phyloP scores from a whole-genome alignment of 2,888 invertebrate genomes.

The Trissolcus brochymenae region DNA sequence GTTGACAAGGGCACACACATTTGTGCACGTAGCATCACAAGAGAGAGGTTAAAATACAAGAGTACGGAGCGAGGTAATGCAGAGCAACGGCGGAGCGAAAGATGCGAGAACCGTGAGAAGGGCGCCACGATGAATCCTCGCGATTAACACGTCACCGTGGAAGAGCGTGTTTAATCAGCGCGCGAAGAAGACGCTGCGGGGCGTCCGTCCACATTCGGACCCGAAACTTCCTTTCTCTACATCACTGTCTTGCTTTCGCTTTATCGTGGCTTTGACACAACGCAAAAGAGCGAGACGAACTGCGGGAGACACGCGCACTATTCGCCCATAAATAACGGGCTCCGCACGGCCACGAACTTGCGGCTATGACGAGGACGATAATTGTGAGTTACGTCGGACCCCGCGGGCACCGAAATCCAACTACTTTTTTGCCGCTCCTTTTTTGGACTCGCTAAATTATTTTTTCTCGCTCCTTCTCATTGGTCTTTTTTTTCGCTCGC shows the following conservation, averaged over 20 bases:
- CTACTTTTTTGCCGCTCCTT: constrained; percentile 31
- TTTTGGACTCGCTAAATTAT: constrained; percentile 26
- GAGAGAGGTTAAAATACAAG: constrained; percentile 49
- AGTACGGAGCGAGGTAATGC: constrained; percentile 33
- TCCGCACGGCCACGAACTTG: constrained; percentile 60
- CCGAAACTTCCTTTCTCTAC: constrained; percentile 53
- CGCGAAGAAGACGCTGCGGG: constrained; percentile 70
- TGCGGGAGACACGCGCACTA: constrained; percentile 48
- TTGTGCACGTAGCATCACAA: constrained; percentile 27
- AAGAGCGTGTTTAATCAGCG: constrained; percentile 72
- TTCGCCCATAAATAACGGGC: constrained; percentile 68
- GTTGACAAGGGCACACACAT: constrained; percentile 40
- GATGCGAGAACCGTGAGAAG: constrained; percentile 52
- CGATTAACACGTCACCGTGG: constrained; percentile 72
- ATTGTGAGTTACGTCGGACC: constrained; percentile 68
- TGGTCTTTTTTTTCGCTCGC: constrained; percentile 19
- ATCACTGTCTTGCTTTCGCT: constrained; percentile 46
- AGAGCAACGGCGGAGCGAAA: constrained; percentile 46
- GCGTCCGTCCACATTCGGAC: constrained; percentile 69
- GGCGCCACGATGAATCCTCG: constrained; percentile 68
- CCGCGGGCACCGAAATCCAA: constrained; percentile 46
- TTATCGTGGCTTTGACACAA: constrained; percentile 29
- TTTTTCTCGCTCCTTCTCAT: constrained; percentile 30
- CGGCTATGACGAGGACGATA: constrained; percentile 67
- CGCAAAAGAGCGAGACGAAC: constrained; percentile 61